Percentiles rank a stretch among this genome's conserved stretches.
Conservation (phyloP, 2,113 vertebrate species). For the Azemiops feae region DNA sequence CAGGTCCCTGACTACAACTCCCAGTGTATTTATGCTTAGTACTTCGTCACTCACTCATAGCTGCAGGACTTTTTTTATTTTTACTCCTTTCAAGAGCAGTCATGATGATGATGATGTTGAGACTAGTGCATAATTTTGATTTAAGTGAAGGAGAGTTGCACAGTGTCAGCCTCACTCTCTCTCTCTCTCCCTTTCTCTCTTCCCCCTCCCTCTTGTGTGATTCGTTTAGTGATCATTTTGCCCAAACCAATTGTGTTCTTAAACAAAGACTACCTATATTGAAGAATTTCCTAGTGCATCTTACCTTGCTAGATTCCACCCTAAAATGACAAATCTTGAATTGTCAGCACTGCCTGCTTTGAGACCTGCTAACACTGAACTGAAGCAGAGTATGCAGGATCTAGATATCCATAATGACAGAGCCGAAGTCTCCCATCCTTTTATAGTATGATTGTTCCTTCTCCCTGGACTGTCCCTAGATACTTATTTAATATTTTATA, state of each 20-base stretch:
- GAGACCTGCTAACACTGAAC: background rate
- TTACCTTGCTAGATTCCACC: background rate
- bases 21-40: no score
- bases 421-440: background rate
- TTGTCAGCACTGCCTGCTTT: background rate
- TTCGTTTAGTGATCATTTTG: background rate
- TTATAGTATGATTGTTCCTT: background rate
- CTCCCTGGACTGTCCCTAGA: no score
- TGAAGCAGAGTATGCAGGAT: background rate
- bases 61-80: no score
- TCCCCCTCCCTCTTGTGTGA: no score
- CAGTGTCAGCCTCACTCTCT: no score
- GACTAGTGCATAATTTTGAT: no score
- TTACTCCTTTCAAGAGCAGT: no score
- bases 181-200: background rate
- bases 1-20: no score
- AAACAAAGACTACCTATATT: background rate
- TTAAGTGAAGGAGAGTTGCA: no score
- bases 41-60: no score
- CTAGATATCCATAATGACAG: background rate
- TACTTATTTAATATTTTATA: background rate
- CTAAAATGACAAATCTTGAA: background rate
- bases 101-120: no score
- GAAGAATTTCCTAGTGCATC: background rate
- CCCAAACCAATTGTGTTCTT: background rate